Evolutionary conservation across 2,888 invertebrate genomes (phyloP).

Genomic region (Laspeyria flexula): DNA sequence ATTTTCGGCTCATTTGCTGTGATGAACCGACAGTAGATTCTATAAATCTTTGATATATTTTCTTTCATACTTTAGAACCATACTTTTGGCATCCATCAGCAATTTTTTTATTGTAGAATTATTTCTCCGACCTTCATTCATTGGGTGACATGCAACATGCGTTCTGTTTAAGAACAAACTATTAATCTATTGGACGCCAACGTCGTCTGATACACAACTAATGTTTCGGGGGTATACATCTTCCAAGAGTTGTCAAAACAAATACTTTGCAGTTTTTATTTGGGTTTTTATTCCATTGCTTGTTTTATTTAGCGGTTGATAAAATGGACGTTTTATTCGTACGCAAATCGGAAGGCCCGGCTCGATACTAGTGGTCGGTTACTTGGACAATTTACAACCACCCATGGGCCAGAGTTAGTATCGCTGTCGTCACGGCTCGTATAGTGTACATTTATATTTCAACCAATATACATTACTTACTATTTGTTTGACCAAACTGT

Average conservation of each 20-base stretch:
- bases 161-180: too few relatives aligned
- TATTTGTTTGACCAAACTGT: constrained; percentile 47
- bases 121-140: too few relatives aligned
- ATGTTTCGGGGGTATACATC: too few relatives aligned
- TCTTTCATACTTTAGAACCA: too few relatives aligned
- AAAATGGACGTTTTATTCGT: constrained; percentile 76
- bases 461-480: constrained; percentile 57
- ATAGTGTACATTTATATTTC: constrained; percentile 74
- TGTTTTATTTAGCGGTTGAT: constrained; percentile 71
- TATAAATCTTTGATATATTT: too few relatives aligned
- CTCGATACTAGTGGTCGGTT: constrained; percentile 68
- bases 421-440: constrained; percentile 78
- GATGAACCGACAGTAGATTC: too few relatives aligned
- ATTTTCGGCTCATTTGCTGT: too few relatives aligned
- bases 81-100: too few relatives aligned
- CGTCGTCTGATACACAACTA: too few relatives aligned
- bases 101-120: too few relatives aligned
- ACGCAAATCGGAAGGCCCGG: constrained; percentile 75
- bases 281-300: constrained; percentile 48
- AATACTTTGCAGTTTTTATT: constrained; percentile 9
- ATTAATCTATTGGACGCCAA: too few relatives aligned
- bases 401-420: constrained; percentile 73
- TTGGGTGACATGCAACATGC: too few relatives aligned
- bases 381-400: constrained; percentile 76
- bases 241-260: not conserved